These are phyloP conservation scores for Notothenia rossii DNA, from an alignment of 2,113 vertebrate genomes.

Conservation along the genomic window DNA sequence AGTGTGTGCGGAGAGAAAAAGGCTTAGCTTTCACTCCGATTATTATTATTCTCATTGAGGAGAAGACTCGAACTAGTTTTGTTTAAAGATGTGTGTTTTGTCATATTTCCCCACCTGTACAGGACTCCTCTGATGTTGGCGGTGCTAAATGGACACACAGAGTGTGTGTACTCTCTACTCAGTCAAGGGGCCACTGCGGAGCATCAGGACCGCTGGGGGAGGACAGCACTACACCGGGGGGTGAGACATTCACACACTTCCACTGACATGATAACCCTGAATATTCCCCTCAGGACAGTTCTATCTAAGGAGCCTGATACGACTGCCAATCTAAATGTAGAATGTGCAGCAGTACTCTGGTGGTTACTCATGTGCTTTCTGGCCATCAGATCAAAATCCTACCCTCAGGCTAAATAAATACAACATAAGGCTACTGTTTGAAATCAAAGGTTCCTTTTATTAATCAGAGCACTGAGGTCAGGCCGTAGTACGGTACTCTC, in stretches of 20 bases:
- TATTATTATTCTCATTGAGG: neutral
- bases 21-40: neutral
- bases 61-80: neutral
- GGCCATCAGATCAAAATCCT: too few species aligned
- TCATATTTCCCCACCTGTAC: conserved; percentile 9
- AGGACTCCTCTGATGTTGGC: conserved; percentile 98
- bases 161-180: conserved; percentile 95
- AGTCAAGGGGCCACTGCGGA: conserved; percentile 95
- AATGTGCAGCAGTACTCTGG: too few species aligned
- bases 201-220: conserved; percentile 94
- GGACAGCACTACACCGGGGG: conserved; percentile 95
- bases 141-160: conserved; percentile 96
- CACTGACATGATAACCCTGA: neutral
- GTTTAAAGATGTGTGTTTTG: neutral
- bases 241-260: conserved; percentile 79
- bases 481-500: too few species aligned
- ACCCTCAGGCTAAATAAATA: too few species aligned
- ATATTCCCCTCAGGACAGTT: too few species aligned
- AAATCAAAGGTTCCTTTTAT: too few species aligned
- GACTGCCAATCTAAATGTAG: too few species aligned
- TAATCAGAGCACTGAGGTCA: too few species aligned
- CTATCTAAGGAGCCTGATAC: too few species aligned
- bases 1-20: conserved; percentile 71
- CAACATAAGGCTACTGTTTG: too few species aligned
- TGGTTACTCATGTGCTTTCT: too few species aligned